Evolutionary conservation across 2,113 vertebrate species (phyloP).

Genomic region (Apaloderma vittatum): DNA sequence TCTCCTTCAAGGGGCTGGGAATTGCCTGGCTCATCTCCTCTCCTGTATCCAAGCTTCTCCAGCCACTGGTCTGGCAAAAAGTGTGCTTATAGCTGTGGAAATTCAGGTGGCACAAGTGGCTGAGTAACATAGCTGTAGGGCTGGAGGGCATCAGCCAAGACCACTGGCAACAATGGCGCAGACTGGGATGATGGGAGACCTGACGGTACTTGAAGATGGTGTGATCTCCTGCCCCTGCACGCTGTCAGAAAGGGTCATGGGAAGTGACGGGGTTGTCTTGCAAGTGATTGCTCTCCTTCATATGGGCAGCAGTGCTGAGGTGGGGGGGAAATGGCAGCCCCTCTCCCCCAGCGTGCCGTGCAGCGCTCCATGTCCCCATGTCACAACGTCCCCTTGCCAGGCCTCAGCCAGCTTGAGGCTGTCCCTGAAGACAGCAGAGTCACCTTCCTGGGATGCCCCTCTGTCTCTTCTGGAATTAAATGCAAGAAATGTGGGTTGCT

Average conservation of each 20-base stretch:
- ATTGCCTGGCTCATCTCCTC: not conserved
- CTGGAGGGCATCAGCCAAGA: not conserved
- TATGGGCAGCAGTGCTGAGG: not conserved
- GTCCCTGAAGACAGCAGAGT: not conserved
- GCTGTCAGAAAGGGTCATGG: not conserved
- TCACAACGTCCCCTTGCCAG: not conserved
- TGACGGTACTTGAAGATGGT: not conserved
- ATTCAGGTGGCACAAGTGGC: not conserved
- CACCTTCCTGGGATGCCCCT: not conserved
- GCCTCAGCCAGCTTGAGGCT: not conserved
- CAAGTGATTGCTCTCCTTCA: fast-evolving
- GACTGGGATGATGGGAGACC: not conserved
- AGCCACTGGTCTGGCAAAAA: fast-evolving
- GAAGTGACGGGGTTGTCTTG: not conserved
- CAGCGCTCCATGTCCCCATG: not conserved
- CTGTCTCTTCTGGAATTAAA: not conserved
- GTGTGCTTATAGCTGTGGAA: not conserved
- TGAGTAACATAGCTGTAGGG: not conserved
- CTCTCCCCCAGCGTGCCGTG: not conserved
- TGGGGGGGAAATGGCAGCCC: not conserved
- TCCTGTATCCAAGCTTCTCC: fast-evolving
- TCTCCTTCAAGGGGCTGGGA: not conserved
- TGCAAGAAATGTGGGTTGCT: not conserved
- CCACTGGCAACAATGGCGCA: fast-evolving
- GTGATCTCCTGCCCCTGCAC: not conserved